Evolutionary conservation across 2,797 vertebrate species (phyloP).

Genomic region (Pangasius macronema): DNA sequence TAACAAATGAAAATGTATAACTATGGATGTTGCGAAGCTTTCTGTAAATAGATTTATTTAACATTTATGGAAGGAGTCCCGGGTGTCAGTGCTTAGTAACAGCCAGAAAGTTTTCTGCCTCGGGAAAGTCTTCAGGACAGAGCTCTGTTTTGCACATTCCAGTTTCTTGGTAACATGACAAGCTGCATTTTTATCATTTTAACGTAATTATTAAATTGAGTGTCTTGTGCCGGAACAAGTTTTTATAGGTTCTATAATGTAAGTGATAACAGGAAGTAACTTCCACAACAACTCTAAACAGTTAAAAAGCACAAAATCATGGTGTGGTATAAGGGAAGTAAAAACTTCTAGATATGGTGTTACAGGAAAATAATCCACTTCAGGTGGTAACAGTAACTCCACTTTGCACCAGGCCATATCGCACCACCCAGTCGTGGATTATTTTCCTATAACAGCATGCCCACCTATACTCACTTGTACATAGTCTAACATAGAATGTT

Average conservation of each 20-base stretch:
- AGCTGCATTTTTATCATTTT: not conserved
- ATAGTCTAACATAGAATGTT: constrained; percentile 16
- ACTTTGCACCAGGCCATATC: not conserved
- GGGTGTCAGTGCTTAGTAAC: not conserved
- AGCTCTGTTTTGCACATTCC: not conserved
- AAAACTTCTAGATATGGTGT: not conserved
- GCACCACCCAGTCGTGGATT: not conserved
- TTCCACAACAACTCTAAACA: not conserved
- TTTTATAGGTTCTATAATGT: not conserved
- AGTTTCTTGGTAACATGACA: not conserved
- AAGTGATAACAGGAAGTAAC: not conserved
- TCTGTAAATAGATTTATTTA: not conserved
- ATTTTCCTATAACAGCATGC: not conserved
- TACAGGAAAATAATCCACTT: not conserved
- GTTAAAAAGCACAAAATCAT: not conserved
- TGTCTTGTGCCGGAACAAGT: not conserved
- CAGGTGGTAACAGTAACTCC: not conserved
- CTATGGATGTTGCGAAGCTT: not conserved
- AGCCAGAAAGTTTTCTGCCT: not conserved
- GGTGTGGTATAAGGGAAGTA: not conserved
- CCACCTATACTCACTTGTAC: not conserved
- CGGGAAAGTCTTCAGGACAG: not conserved
- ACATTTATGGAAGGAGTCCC: not conserved
- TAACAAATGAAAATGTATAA: not conserved
- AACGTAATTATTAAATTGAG: not conserved